Base-by-base conservation (phyloP, 2,113 vertebrate species). In the Daphoenositta chrysoptera region DNA sequence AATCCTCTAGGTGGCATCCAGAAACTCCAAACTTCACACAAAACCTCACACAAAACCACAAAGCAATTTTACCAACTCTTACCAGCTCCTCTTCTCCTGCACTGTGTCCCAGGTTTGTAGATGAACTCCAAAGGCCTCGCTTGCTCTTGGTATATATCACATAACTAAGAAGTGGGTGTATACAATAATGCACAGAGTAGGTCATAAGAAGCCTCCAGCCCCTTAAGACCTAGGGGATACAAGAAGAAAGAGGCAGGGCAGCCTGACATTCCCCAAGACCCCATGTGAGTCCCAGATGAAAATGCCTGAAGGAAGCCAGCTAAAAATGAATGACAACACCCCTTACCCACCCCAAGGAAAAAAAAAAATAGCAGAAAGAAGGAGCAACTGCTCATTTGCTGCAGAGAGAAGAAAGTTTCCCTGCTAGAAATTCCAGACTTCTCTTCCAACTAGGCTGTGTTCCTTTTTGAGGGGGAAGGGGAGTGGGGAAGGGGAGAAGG, bases 371-470 rank as follows among this genome's bases (percentile, higher is more conserved):
- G 97, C 96, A 97, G 93, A 97, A 97, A 97, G 97, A 96, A 96
- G 75, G 97, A 94, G 89, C 89, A 92, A 97, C 96, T 90, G 90
- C 68, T 94, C 97, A 95, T 95, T 96, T 81, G 95, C 95, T 97
- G 97, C 96, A 97, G 89, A 97, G 85, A 97, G 40, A 86, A 97
- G 95, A 96, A 91, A 97, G 96, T 93, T 96, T 97, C 95, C 97
- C 96, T 92, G 96, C 94, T 97, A 96, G 96, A 95, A 96, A 98
- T 97, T 97, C 96, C 96, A 97, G 97, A 97, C 96, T 96, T 98
- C 95, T 97, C 95, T 97, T 97, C 97, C 95, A 97, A 97, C 93
- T 90, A 97, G 96, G 94, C 97, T 97, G 96, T 93, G 96, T 83
- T 97, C 96, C 91, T 96, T 96, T 91, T 96, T 23, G 28, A 56